A percentile compares a stretch with the other conserved stretches of the same genome.
Evolutionary conservation across 2,113 vertebrate genomes (phyloP).

Genomic region (Silurus meridionalis): DNA sequence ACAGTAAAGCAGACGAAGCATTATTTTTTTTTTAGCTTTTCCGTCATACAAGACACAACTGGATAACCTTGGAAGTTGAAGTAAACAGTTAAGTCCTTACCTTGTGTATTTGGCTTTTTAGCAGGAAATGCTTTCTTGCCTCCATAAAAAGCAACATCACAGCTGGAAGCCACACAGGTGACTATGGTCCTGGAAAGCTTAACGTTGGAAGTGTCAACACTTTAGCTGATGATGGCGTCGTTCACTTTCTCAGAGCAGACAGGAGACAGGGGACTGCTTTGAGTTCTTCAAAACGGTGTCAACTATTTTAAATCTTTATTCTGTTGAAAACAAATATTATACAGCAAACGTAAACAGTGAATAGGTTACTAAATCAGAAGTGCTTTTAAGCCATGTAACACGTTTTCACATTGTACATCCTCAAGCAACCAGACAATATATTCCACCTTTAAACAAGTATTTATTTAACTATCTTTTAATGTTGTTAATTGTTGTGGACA

Average conservation of each 20-base stretch:
- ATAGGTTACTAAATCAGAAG: neutral
- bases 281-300: constrained; percentile 84
- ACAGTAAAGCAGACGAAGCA: constrained; percentile 38
- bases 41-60: neutral
- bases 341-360: neutral
- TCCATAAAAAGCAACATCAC: constrained; percentile 85
- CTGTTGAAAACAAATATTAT: constrained; percentile 64
- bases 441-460: neutral
- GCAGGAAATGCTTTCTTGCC: constrained; percentile 71
- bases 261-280: constrained; percentile 70
- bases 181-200: constrained; percentile 82
- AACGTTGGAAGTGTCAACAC: constrained; percentile 75
- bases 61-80: neutral
- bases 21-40: neutral
- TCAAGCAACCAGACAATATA: neutral
- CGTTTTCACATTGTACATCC: neutral
- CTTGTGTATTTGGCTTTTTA: constrained; percentile 86
- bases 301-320: constrained; percentile 98
- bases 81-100: constrained; percentile 62
- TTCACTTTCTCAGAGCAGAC: constrained; percentile 88
- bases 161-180: constrained; percentile 80
- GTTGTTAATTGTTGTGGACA: neutral
- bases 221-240: constrained; percentile 82
- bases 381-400: neutral
- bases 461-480: neutral